Evolutionary conservation across 2,888 invertebrate species (phyloP), one percentile per base, ranked within the genome.

Genomic region (Ditula angustiorana): DNA sequence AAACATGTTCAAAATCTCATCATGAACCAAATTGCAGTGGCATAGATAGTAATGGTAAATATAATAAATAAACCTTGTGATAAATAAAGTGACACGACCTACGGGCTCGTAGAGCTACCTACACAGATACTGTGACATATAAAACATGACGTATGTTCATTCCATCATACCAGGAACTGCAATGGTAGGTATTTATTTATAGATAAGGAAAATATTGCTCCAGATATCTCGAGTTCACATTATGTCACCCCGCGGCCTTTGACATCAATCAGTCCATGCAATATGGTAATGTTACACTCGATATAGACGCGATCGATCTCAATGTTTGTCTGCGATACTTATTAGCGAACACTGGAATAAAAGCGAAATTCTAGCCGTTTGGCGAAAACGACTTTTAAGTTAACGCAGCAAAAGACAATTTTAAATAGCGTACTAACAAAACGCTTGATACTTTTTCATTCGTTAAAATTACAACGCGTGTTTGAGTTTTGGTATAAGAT

Each of bases 191-290:
- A 50, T 30, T 44, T 57, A 58, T 63, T 58, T 26, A 24, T 19
- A 52, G 63, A 58, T 57, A 58, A 26, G 58, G 58, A 67, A 66
- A 62, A 58, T 73, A 70, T 70, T 69, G 60, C 37, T 50, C 50
- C 33, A 44, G 50, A 33, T 63, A 63, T 21, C 26, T 41, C 26
- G 57, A 11, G 63, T 44, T 44, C 63, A 52, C 50, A 67, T 67
- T 67, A 61, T 68, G 70, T 73, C 70, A 69, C 67, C 61, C 68
- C 68, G 66, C 73, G 82, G 83, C 82, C 84, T 86, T 81, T 87
- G 85, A 72, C 84, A 85, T 80, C 81, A 83, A 86, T 88, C 85
- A 79, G 81, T 83, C 78, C 68, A 69, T 74, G 77, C 76, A 76
- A 77, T 74, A 73, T 73, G 80, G 83, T 81, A 82, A 78, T 74